Base-by-base conservation (phyloP, 2,888 invertebrate species). In the Desoria tigrina region DNA sequence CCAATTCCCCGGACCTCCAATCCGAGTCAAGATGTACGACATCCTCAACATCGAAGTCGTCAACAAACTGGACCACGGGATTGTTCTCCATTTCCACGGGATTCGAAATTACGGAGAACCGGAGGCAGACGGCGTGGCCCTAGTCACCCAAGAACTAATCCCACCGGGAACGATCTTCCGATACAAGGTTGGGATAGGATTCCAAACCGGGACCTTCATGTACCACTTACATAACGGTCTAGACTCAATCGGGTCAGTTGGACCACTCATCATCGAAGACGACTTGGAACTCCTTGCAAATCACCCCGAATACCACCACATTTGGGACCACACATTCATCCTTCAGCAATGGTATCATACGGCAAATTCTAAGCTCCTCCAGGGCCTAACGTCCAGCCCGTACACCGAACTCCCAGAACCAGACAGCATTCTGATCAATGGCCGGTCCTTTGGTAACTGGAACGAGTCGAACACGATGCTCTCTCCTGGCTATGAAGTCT, bases 41-140 rank as follows among this genome's bases (percentile, higher is more conserved):
- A 54, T 24, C 2, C 39, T 61, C 3, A 39, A 14, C 14, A 23
- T 61, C 51, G 32, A 54, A 2, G 61, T 54, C 11, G 37, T 32
- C 2, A 61, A 61, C 37, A 37, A 28, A 26, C 50, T 61, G 4
- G n/a, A 49, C 23, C 45, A 32, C 27, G 57, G 65, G 18, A 53
- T 63, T n/a, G 53, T 70, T 2, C 55, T 72, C n/a, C 69, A 72
- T 51, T 72, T 68, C 37, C 72, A 72, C 57, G 72, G 72, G 16
- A 42, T 72, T 68, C 70, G 45, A 23, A 32, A n/a, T 61, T 66
- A 14, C 61, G 66, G 11, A 24, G 51, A 18, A 7, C 42, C 70
- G 1, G 63, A 26, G 14, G 63, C 68, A 11, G 72, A 72, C 55
- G 72, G 72, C 0, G 72, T 72, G 37, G 65, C 72, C 2, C 26